Conservation (phyloP, 2,797 vertebrate species). For the Gymnodraco acuticeps region DNA sequence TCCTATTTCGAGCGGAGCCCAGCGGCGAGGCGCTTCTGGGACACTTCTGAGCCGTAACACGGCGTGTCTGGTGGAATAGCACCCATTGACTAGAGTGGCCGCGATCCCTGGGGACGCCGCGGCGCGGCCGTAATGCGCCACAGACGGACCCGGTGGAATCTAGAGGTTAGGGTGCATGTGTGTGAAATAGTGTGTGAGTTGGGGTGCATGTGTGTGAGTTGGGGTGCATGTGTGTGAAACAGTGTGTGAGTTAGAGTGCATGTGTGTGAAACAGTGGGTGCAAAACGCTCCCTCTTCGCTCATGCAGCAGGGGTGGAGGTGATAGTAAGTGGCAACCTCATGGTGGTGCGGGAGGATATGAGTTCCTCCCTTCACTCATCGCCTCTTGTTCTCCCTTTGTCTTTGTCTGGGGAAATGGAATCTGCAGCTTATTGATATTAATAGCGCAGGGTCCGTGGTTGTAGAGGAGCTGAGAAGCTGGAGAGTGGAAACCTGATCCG, state of each 20-base stretch:
- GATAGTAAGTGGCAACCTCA: constrained; percentile 73
- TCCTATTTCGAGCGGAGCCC: too few species aligned
- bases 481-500: constrained; percentile 86
- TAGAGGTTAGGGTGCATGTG: too few species aligned
- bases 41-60: too few species aligned
- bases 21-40: too few species aligned
- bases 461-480: constrained; percentile 75
- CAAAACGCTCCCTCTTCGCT: constrained; percentile 55
- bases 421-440: constrained; percentile 91
- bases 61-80: too few species aligned
- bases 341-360: constrained; percentile 75
- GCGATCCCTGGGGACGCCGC: too few species aligned
- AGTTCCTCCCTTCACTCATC: constrained; percentile 63
- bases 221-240: background rate
- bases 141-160: too few species aligned
- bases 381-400: constrained; percentile 63
- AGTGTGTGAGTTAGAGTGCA: background rate
- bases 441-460: constrained; percentile 88
- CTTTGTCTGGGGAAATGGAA: constrained; percentile 89
- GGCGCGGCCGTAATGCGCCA: too few species aligned
- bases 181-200: too few species aligned
- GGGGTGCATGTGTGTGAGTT: too few species aligned
- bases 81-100: too few species aligned
- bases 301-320: constrained; percentile 75
- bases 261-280: constrained; percentile 1